Percentiles rank a stretch among this genome's conserved stretches.
phyloP scores from a whole-genome alignment of 2,888 invertebrate species.

The Leucoma salicis region DNA sequence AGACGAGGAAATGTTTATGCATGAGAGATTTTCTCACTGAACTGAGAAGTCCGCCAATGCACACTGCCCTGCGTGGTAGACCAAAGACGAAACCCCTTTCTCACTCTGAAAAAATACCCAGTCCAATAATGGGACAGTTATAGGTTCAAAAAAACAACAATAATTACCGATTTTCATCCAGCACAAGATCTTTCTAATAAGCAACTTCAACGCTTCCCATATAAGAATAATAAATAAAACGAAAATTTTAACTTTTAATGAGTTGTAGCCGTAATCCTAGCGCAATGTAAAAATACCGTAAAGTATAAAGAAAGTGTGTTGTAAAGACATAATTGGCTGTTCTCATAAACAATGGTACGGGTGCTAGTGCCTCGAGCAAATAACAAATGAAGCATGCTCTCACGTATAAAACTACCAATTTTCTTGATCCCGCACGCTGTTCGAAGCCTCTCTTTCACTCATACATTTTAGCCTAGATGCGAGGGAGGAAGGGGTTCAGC shows the following conservation, averaged over 20 bases:
- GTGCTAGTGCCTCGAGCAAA: slow-evolving; percentile 63
- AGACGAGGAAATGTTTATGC: too few species aligned
- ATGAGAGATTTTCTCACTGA: too few species aligned
- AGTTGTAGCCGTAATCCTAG: slow-evolving; percentile 3
- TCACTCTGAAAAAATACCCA: too few species aligned
- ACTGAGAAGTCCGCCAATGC: too few species aligned
- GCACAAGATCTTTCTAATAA: too few species aligned
- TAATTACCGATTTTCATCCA: too few species aligned
- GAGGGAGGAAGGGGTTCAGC: slow-evolving; percentile 32
- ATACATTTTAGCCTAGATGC: slow-evolving; percentile 4
- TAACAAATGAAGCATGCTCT: slow-evolving; percentile 72
- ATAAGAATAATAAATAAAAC: background rate
- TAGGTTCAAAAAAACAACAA: too few species aligned
- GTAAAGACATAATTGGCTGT: slow-evolving; percentile 71
- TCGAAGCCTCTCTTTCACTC: slow-evolving; percentile 11
- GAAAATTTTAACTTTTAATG: background rate
- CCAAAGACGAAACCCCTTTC: too few species aligned
- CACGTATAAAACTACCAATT: slow-evolving; percentile 55
- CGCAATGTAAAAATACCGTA: slow-evolving; percentile 40
- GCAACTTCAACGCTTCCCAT: too few species aligned
- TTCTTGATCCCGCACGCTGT: slow-evolving; percentile 32
- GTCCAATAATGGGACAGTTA: too few species aligned
- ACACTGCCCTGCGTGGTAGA: too few species aligned
- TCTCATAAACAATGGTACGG: slow-evolving; percentile 68
- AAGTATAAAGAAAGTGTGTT: slow-evolving; percentile 56